Evolutionary conservation across 2,113 vertebrate species (phyloP).

Genomic region (Zapus hudsonius): DNA sequence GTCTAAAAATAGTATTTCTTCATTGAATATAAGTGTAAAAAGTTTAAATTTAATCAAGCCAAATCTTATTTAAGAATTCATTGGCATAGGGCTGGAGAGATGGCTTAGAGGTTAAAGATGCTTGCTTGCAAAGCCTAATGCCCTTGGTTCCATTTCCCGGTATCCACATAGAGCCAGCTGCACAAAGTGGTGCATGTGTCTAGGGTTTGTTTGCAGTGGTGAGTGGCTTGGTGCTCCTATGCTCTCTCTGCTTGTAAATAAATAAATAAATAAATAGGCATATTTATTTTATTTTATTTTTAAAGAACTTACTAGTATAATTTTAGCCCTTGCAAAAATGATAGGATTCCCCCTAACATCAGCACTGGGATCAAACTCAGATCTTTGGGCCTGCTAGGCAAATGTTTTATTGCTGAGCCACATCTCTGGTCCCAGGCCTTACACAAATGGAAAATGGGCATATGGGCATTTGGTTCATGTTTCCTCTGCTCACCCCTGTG

Average conservation of each 20-base stretch:
- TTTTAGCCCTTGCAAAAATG: neutral
- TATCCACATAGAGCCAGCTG: too few relatives aligned
- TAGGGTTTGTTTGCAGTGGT: too few relatives aligned
- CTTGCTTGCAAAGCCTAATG: too few relatives aligned
- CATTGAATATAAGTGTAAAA: constrained; percentile 33
- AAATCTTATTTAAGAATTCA: neutral
- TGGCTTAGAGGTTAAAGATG: too few relatives aligned
- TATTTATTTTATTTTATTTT: too few relatives aligned
- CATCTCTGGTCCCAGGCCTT: neutral
- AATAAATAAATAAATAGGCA: too few relatives aligned
- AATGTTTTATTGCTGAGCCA: neutral
- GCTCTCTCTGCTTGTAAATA: too few relatives aligned
- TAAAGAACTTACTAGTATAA: constrained; percentile 40
- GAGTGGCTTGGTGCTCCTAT: too few relatives aligned
- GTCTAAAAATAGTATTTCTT: constrained; percentile 41
- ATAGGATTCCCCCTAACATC: neutral
- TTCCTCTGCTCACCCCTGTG: neutral
- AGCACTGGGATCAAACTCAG: neutral
- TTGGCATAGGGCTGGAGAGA: too few relatives aligned
- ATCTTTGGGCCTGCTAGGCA: neutral
- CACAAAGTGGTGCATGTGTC: too few relatives aligned
- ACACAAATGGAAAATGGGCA: neutral
- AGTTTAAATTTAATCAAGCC: constrained; percentile 26
- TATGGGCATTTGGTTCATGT: constrained; percentile 1
- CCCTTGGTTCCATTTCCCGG: too few relatives aligned